phyloP scores from a whole-genome alignment of 2,888 invertebrate genomes.

The Tolmerus cingulatus region DNA sequence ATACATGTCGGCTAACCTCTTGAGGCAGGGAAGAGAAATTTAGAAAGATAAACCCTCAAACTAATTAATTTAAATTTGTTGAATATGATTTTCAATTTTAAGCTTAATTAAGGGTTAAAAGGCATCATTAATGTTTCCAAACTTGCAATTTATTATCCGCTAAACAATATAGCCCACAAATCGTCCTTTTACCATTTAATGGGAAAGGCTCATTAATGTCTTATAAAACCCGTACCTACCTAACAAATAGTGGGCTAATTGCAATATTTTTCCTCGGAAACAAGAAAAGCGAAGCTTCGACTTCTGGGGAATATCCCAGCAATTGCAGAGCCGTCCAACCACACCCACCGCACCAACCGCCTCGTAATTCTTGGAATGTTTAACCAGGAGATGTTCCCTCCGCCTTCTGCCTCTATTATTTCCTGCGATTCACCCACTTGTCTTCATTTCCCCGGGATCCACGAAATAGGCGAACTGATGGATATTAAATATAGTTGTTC shows the following conservation, averaged over 20 bases:
- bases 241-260: neutral
- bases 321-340: neutral
- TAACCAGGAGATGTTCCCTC: neutral
- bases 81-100: neutral
- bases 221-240: neutral
- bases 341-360: neutral
- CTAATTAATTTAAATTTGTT: neutral
- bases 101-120: neutral
- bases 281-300: neutral
- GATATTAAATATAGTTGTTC: neutral
- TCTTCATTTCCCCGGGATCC: neutral
- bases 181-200: neutral
- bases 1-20: no score
- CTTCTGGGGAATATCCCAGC: neutral
- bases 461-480: neutral
- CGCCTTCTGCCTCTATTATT: neutral
- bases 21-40: neutral
- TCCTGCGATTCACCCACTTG: neutral
- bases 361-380: neutral
- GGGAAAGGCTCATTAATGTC: neutral
- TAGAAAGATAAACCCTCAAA: neutral
- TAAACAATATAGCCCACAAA: neutral
- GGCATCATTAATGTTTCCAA: neutral
- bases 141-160: neutral
- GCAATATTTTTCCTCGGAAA: neutral